Evolutionary conservation across 2,113 vertebrate genomes (phyloP), one percentile per base, ranked within the genome.

Genomic region (Spizaetus ornatus): DNA sequence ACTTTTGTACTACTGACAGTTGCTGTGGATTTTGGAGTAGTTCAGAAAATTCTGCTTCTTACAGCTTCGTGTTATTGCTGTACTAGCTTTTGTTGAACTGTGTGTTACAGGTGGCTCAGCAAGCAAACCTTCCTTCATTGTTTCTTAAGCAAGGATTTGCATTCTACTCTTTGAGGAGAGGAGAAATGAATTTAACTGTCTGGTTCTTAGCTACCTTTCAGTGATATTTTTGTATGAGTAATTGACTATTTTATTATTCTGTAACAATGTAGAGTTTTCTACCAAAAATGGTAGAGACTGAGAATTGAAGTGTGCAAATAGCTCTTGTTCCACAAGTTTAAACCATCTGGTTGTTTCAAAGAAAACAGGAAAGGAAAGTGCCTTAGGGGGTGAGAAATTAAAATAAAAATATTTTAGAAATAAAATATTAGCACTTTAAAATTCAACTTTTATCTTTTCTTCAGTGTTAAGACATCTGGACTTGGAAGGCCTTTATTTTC

Each of bases 311-410:
- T 32, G 47, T 71, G 21, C 14, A 66, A 95, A 84, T 63, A 73
- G 26, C 26, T 92, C 17, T 36, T 83, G 5, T 88, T 84, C 25
- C 38, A 32, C 13, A 38, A 79, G 25, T 47, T 91, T 56, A 48
- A 63, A 53, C 79, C 84, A 93, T 95, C 92, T 96, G 84, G 61
- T 90, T 93, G 26, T 61, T 92, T 86, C 82, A 79, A 88, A 90
- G 55, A 84, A 86, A 91, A 45, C 21, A 63, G 36, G 32, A 81
- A 82, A 84, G 7, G 29, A 29, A 91, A 93, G 6, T 82, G 48
- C 65, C 43, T 84, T 29, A 58, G 42, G 66, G 58, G 8, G 13
- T 48, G n/a, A 53, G 31, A 94, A 93, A 65, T 69, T 34, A 67
- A 84, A 95, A 88, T 82, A 63, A 94, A 86, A 86, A 73, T 79